Percentiles rank a stretch among this genome's conserved stretches.
Evolutionary conservation across 2,797 vertebrate genomes (phyloP).

Genomic region (Gymnothorax reevesii): DNA sequence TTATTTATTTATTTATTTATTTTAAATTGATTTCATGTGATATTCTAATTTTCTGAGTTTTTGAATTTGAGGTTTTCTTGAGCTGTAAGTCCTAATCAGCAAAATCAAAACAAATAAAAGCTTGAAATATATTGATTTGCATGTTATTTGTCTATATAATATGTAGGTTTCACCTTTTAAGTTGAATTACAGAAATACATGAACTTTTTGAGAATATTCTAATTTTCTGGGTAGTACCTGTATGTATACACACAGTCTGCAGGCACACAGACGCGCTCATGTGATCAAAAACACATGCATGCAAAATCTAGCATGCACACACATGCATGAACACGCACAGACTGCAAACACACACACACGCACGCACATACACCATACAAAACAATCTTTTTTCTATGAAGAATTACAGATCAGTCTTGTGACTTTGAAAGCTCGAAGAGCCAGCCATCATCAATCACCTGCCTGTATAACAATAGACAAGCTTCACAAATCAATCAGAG

Average conservation of each 20-base stretch:
- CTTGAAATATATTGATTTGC: too few species aligned
- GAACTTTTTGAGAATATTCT: too few species aligned
- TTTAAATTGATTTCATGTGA: too few species aligned
- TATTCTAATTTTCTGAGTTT: too few species aligned
- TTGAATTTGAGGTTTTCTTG: too few species aligned
- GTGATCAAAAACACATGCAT: neutral
- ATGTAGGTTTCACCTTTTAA: too few species aligned
- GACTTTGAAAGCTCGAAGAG: neutral
- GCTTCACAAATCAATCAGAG: neutral
- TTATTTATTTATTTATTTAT: too few species aligned
- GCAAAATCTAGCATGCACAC: neutral
- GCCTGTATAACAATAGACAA: neutral
- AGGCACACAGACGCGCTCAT: neutral
- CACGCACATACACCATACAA: neutral
- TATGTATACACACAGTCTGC: conserved; percentile 18
- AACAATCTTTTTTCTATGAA: neutral
- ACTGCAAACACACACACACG: neutral
- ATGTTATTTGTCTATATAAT: too few species aligned
- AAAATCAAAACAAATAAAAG: too few species aligned
- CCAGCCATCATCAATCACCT: conserved; percentile 21
- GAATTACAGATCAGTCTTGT: conserved; percentile 4
- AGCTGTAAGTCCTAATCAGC: too few species aligned
- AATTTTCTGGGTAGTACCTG: too few species aligned
- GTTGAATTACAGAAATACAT: too few species aligned
- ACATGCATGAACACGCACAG: conserved; percentile 19